Evolutionary conservation across 2,797 vertebrate genomes (phyloP).

Genomic region (Hydrocynus forskahlii): DNA sequence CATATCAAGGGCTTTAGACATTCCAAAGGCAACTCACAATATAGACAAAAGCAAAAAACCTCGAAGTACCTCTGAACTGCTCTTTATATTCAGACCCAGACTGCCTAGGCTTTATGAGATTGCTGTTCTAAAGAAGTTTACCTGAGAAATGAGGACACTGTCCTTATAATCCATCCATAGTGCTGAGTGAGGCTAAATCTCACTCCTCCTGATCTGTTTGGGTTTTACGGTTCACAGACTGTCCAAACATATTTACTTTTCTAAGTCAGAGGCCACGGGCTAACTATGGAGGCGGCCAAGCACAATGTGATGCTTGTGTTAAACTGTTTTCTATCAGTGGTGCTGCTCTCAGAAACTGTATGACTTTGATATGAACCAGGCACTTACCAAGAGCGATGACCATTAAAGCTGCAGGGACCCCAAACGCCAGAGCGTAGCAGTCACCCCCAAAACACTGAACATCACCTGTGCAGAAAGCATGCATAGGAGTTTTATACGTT

Average conservation of each 20-base stretch:
- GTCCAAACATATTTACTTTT: not conserved
- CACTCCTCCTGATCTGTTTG: not conserved
- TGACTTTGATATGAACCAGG: not conserved
- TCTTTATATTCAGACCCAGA: not conserved
- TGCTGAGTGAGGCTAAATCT: constrained; percentile 6
- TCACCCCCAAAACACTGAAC: constrained; percentile 93
- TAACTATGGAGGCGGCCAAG: not conserved
- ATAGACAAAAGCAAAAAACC: not conserved
- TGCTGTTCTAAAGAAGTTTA: constrained; percentile 16
- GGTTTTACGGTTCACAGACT: constrained; percentile 5
- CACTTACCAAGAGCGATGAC: constrained; percentile 88
- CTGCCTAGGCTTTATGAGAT: not conserved
- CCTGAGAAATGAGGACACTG: not conserved
- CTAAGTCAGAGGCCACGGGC: not conserved
- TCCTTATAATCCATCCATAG: not conserved
- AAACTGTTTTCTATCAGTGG: not conserved
- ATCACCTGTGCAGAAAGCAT: constrained; percentile 78
- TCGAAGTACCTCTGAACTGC: not conserved
- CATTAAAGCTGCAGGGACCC: constrained; percentile 93
- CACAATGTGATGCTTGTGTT: not conserved
- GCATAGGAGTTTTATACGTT: no score
- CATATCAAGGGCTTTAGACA: not conserved
- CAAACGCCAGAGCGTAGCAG: constrained; percentile 95
- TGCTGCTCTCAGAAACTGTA: not conserved
- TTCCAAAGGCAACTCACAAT: not conserved